Conservation (phyloP, 1,140 invertebrate genomes). For the Leucophenga varia region DNA sequence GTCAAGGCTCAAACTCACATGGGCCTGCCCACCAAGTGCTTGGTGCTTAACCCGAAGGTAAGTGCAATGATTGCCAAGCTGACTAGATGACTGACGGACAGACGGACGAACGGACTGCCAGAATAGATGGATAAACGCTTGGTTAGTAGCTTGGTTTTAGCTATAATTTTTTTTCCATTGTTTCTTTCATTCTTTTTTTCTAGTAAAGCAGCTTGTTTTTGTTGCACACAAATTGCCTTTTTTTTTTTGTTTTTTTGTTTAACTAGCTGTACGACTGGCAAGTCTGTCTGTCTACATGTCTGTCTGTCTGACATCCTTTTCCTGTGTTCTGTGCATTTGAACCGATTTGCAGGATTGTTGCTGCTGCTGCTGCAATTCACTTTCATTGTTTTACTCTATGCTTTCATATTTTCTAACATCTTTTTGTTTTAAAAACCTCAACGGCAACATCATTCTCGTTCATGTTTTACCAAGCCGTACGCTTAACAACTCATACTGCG, state of each 20-base stretch:
- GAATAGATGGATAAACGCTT: too few species aligned
- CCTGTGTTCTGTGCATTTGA: slow-evolving; percentile 1
- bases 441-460: too few species aligned
- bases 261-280: neutral
- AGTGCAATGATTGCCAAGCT: too few species aligned
- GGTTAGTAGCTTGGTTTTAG: too few species aligned
- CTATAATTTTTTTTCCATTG: neutral
- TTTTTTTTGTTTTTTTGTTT: slow-evolving; percentile 20
- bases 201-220: too few species aligned
- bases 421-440: neutral
- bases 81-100: too few species aligned
- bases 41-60: slow-evolving; percentile 80
- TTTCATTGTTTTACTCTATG: neutral
- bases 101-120: too few species aligned
- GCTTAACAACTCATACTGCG: too few species aligned
- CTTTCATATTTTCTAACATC: neutral
- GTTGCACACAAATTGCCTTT: too few species aligned
- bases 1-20: slow-evolving; percentile 76
- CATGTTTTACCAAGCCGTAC: too few species aligned
- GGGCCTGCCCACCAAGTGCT: slow-evolving; percentile 74
- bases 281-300: slow-evolving; percentile 12
- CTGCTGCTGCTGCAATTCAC: neutral
- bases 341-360: neutral
- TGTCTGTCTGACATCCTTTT: slow-evolving; percentile 6
- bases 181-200: slow-evolving; percentile 1